Evolutionary conservation across 2,797 vertebrate genomes (phyloP).

Genomic region (Meriones psammophilus): DNA sequence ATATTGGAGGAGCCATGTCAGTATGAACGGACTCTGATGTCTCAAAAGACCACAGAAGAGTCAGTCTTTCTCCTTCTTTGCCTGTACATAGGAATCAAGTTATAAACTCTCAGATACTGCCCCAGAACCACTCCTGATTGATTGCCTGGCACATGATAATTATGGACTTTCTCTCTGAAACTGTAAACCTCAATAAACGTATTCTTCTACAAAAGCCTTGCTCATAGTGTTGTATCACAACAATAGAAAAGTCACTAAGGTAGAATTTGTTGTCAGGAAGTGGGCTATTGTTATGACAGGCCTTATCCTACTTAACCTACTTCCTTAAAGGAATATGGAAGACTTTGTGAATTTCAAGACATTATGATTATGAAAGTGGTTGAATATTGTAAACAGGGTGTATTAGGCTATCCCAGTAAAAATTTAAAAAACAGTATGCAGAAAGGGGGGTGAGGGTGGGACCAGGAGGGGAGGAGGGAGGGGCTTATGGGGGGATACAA

Average conservation of each 20-base stretch:
- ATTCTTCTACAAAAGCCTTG: neutral
- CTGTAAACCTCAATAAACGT: too few relatives aligned
- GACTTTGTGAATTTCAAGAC: neutral
- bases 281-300: neutral
- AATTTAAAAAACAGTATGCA: neutral
- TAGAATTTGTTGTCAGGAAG: too few relatives aligned
- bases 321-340: neutral
- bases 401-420: neutral
- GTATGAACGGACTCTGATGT: neutral
- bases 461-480: too few relatives aligned
- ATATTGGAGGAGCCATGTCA: neutral
- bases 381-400: neutral
- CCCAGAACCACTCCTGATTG: neutral
- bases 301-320: too few relatives aligned
- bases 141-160: too few relatives aligned
- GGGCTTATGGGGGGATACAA: too few relatives aligned
- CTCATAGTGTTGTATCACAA: neutral
- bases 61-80: neutral
- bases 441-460: too few relatives aligned
- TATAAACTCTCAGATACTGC: neutral
- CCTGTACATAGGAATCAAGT: neutral
- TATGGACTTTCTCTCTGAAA: neutral
- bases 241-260: neutral
- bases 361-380: too few relatives aligned
- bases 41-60: neutral